phyloP scores from a whole-genome alignment of 2,888 invertebrate genomes.

The Polietes domitor region DNA sequence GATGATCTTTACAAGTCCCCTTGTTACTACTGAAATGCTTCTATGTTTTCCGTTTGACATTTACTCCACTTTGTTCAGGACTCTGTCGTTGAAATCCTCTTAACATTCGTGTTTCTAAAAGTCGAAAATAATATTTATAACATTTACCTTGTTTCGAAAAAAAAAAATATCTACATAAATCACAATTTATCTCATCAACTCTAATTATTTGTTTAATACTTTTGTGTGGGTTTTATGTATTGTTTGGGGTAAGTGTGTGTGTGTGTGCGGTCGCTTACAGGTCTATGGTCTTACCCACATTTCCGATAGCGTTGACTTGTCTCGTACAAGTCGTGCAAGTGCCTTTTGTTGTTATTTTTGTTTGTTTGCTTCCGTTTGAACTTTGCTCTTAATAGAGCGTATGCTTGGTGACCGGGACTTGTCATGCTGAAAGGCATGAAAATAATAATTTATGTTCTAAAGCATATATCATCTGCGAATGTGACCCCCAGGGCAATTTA shows the following conservation, averaged over 20 bases:
- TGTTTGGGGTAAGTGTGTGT: background rate
- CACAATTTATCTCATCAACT: slow-evolving; percentile 58
- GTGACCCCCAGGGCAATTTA: slow-evolving; percentile 57
- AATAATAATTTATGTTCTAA: slow-evolving; percentile 71
- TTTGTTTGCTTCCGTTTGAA: slow-evolving; percentile 39
- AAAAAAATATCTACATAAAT: slow-evolving; percentile 50
- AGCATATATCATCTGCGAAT: slow-evolving; percentile 69
- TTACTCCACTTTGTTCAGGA: background rate
- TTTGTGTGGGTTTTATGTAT: slow-evolving; percentile 24
- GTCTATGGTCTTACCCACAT: slow-evolving; percentile 16
- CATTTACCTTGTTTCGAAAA: slow-evolving; percentile 30
- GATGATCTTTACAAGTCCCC: too few species aligned
- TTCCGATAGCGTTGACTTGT: background rate
- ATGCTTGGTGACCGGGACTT: slow-evolving; percentile 32
- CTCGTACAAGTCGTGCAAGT: background rate
- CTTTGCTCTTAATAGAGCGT: slow-evolving; percentile 46
- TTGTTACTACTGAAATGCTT: too few species aligned
- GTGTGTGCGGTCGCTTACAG: background rate
- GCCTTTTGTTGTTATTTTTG: background rate
- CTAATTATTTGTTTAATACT: slow-evolving; percentile 50
- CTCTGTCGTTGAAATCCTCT: background rate
- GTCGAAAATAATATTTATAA: slow-evolving; percentile 46
- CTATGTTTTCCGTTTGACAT: background rate
- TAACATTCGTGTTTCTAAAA: background rate
- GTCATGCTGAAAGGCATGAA: slow-evolving; percentile 51